phyloP scores from a whole-genome alignment of 2,113 vertebrate species.

The Nymphicus hollandicus region DNA sequence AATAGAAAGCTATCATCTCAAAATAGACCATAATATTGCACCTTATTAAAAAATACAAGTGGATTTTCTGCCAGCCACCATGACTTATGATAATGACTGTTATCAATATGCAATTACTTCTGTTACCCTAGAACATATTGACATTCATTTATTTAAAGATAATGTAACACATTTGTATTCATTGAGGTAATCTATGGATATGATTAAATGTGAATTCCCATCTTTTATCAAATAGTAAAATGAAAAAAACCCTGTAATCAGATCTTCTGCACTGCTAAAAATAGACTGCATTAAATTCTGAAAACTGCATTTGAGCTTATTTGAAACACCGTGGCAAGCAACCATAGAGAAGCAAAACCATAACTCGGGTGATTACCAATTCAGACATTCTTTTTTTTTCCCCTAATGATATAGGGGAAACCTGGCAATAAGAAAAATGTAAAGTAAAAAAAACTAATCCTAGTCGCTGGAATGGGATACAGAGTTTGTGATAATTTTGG shows the following conservation, averaged over 20 bases:
- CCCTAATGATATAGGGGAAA: background rate
- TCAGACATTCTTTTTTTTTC: background rate
- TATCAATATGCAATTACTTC: conserved; percentile 77
- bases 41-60: conserved; percentile 72
- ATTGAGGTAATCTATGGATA: conserved; percentile 64
- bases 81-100: conserved; percentile 70
- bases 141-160: conserved; percentile 75
- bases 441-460: background rate
- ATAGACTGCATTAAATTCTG: conserved; percentile 50
- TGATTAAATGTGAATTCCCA: conserved; percentile 69
- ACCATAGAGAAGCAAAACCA: conserved; percentile 44
- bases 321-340: conserved; percentile 42
- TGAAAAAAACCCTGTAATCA: conserved; percentile 44
- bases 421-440: background rate
- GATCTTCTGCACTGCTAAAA: conserved; percentile 52
- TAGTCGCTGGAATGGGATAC: background rate
- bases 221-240: conserved; percentile 61
- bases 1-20: conserved; percentile 69
- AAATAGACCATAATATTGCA: conserved; percentile 68
- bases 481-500: background rate
- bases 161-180: conserved; percentile 74
- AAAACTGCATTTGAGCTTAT: conserved; percentile 56
- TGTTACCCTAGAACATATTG: conserved; percentile 71
- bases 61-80: conserved; percentile 64
- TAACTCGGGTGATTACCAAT: background rate